Evolutionary conservation across 2,888 invertebrate genomes (phyloP), one percentile per base, ranked within the genome.

Genomic region (Hetaerina titia): DNA sequence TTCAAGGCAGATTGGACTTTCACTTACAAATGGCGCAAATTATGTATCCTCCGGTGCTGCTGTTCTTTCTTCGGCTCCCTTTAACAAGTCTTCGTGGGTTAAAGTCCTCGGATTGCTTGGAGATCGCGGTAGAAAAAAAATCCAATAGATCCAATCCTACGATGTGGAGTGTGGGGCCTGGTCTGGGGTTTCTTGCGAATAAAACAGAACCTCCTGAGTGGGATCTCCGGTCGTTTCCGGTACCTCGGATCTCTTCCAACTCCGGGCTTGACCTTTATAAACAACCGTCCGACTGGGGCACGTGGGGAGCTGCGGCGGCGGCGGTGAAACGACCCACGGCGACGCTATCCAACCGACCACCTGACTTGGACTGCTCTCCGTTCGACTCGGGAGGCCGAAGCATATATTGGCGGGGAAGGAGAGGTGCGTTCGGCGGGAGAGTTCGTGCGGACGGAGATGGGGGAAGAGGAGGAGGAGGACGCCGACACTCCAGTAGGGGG

Each of bases 401-500:
- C 92, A 92, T 92, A 92, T 92, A 92, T 92, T 92, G 92, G 92
- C 56, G 69, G 92, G 64, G 92, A 92, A 69, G 92, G n/a, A 25
- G 31, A 19, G 13, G 90, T 45, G 90, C 69, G 69, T 69, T 69
- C 69, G 81, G 81, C 81, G 81, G 81, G 81, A 9, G 81, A 2
- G 31, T 31, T 81, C 31, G 45, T 31, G 81, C 81, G 81, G 19
- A 31, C 25, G 25, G 13, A n/a, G n/a, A 22, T 22, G 69, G 69
- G n/a, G 19, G 25, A 31, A 13, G 81, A 31, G 74, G 19, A 2
- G 74, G 25, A 45, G 45, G 45, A 45, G 45, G 45, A 45, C 45
- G 45, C 45, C 45, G 45, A 45, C 45, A 45, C 1, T 45, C 45
- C 45, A 4, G 74, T n/a, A 13, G 81, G 31, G 2, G 81, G 25